Evolutionary conservation across 2,888 invertebrate species (phyloP), one percentile per base, ranked within the genome.

Genomic region (Rambutsinella grinnellia): DNA sequence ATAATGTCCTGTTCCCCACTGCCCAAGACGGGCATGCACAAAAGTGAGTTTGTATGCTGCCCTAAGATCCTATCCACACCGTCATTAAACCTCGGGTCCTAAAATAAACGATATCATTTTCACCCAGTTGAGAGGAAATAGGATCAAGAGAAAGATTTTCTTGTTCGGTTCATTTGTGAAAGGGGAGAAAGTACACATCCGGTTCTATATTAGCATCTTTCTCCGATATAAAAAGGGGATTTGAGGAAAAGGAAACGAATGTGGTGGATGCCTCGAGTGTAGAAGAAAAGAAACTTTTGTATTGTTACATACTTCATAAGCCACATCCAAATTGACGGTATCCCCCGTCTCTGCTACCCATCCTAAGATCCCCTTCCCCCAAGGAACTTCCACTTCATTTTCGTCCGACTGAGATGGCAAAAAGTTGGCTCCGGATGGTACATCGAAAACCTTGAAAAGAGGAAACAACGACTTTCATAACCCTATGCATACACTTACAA

Each of bases 351-450:
- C 93, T 19, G 97, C 97, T 54, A 97, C 97, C 87, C 94, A 94
- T 15, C 97, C 97, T 46, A 96, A 96, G 85, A 97, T 97, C 70
- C 97, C 97, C 66, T 93, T 93, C 66, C 97, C 97, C 94, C 97
- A 96, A 23, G 96, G 94, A 86, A 97, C 94, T 85, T 87, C 85
- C 5, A 88, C 87, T 67, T 87, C 86, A 76, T 88, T 87, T 79
- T 87, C 87, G 44, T 85, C 86, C 46, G 85, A 86, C 17, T 85
- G 85, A 71, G 86, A 86, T 2, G 88, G 88, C 27, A 88, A 81
- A 53, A 88, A 86, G 76, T 87, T 86, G 0, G 87, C 87, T 2
- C 88, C 88, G 68, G 87, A 86, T 83, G 88, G 88, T 26, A 88
- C 87, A 82, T 88, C 88, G 81, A 89, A 89, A 67, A 88, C 86